phyloP scores from a whole-genome alignment of 2,888 invertebrate species.

The Drosophila phalerata region DNA sequence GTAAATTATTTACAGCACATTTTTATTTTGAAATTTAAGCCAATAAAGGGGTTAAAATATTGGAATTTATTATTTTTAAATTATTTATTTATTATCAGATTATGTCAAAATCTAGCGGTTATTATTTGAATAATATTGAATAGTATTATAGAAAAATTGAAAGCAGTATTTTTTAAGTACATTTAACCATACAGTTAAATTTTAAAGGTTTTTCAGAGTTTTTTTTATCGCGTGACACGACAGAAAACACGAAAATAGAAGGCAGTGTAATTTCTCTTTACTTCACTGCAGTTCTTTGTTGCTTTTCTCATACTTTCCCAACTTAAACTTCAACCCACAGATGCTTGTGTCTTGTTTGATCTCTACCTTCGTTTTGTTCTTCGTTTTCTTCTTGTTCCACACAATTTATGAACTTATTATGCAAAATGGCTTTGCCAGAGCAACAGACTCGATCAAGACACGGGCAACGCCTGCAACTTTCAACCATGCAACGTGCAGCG shows the following conservation, averaged over 20 bases:
- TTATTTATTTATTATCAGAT: too few species aligned
- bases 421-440: slow-evolving; percentile 46
- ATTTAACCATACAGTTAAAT: not conserved
- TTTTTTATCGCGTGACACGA: not conserved
- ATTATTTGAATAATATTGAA: too few species aligned
- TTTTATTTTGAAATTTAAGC: not conserved
- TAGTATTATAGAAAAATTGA: too few species aligned
- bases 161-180: not conserved
- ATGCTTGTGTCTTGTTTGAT: slow-evolving; percentile 15
- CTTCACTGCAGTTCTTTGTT: not conserved
- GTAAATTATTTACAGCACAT: not conserved
- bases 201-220: not conserved
- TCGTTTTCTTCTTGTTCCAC: slow-evolving; percentile 9
- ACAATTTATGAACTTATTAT: slow-evolving; percentile 70
- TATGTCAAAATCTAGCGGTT: too few species aligned
- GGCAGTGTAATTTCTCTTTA: not conserved
- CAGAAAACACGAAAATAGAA: not conserved
- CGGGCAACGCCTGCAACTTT: slow-evolving; percentile 49
- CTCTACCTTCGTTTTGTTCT: slow-evolving; percentile 2
- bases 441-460: slow-evolving; percentile 35
- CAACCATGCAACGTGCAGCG: slow-evolving; percentile 9
- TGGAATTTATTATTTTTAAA: too few species aligned
- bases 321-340: slow-evolving; percentile 30
- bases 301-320: not conserved
- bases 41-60: too few species aligned